Evolutionary conservation across 92 coral and sea anemone species (phyloP), one percentile per base, ranked within the genome.

Genomic region (Pocillopora meandrina): DNA sequence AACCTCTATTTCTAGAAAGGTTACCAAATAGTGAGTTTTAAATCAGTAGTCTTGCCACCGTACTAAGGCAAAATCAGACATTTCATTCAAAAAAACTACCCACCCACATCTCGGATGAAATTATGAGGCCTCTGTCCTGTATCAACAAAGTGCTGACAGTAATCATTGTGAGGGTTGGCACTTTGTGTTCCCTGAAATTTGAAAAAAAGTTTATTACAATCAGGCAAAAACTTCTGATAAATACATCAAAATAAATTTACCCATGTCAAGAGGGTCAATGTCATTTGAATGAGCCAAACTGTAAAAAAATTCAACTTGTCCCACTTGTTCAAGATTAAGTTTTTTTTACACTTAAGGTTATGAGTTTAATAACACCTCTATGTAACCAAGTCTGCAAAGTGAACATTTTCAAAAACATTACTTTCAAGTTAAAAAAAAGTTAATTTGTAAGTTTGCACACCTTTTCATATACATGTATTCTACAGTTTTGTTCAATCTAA

Each of bases 91-190:
- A 13, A 10, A 23, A 13, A 9, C 1, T 36, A 67, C 98, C 82
- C 77, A 96, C 98, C 99, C 74, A 95, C 98, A 82, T 96, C 99
- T 85, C 99, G 87, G 72, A 96, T 96, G 79, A 96, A 96, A 82
- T 96, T 96, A 78, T 96, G 99, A 15, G 99, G 99, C 35, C 99
- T 84, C 61, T 96, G 99, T 68, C 99, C 99, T 9, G 98, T 96
- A 79, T 96, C 99, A 2, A 96, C 97, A 84, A 96, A 96, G 81
- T 96, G 99, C 74, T 96, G 99, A 21, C 98, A 96, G 89, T 96
- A 96, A 72, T 96, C 99, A 82, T 96, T 96, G 77, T 96, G 99
- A 12, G 99, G 99, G 74, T 96, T 96, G 13, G 99, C 99, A 90
- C 99, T 96, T 84, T 96, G 99, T 31, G 99, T 96, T 26, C 99